phyloP scores from a whole-genome alignment of 2,113 vertebrate genomes.

The Pluvialis apricaria region DNA sequence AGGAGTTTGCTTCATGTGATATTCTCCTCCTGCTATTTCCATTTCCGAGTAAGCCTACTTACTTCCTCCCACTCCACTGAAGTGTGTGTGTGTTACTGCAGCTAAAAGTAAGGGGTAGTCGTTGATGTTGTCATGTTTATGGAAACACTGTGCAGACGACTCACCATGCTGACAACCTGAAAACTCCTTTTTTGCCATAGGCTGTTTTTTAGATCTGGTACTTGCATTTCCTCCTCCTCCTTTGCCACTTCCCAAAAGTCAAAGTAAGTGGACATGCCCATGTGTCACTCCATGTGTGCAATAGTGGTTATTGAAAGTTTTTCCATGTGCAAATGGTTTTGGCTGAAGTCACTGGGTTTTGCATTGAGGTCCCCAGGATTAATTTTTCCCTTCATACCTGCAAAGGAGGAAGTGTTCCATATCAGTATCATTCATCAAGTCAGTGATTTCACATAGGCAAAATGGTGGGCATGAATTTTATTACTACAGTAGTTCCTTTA shows the following conservation, averaged over 20 bases:
- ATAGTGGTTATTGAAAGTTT: not conserved
- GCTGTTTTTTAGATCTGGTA: not conserved
- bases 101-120: not conserved
- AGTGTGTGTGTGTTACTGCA: not conserved
- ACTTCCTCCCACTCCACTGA: not conserved
- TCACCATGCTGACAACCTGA: not conserved
- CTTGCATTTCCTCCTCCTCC: not conserved
- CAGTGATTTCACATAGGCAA: not conserved
- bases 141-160: not conserved
- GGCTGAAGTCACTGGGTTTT: not conserved
- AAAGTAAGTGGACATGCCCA: not conserved
- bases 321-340: rapidly evolving
- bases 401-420: not conserved
- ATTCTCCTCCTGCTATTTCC: not conserved
- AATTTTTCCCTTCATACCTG: not conserved
- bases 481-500: not conserved
- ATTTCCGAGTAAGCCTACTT: not conserved
- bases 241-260: not conserved
- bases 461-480: not conserved
- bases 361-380: not conserved
- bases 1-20: not conserved
- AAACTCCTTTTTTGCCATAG: not conserved
- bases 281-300: not conserved
- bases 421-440: not conserved
- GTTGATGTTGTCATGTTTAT: not conserved